Percentiles rank a stretch among this genome's conserved stretches.
phyloP scores from a whole-genome alignment of 2,113 vertebrate species.

The Equus przewalskii region DNA sequence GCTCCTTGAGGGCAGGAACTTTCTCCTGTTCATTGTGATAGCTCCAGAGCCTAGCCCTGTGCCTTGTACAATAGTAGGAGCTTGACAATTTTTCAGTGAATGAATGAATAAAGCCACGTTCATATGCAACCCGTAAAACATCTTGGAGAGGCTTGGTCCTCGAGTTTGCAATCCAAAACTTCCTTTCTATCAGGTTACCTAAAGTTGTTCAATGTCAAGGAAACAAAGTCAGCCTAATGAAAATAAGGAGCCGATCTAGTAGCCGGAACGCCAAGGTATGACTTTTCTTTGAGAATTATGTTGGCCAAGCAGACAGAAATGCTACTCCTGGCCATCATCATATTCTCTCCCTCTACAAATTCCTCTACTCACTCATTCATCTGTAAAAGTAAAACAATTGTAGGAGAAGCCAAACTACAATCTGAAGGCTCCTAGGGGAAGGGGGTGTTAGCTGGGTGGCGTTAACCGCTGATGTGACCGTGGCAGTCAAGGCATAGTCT shows the following conservation, averaged over 20 bases:
- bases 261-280: not conserved
- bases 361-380: not conserved
- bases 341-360: not conserved
- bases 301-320: not conserved
- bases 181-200: not conserved
- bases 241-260: not conserved
- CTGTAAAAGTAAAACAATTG: not conserved
- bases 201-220: not conserved
- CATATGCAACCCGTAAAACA: not conserved
- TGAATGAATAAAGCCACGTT: not conserved
- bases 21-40: not conserved
- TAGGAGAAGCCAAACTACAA: not conserved
- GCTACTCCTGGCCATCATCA: not conserved
- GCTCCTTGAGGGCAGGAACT: not conserved
- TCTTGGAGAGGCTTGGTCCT: not conserved
- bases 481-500: not conserved
- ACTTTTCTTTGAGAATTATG: not conserved
- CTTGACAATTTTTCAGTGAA: not conserved
- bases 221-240: not conserved
- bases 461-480: not conserved
- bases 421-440: not conserved
- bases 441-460: not conserved
- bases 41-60: not conserved
- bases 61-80: not conserved
- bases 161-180: not conserved